These are phyloP conservation scores for Aldrovandia affinis DNA, from an alignment of 2,797 vertebrate species.

Conservation along the genomic window DNA sequence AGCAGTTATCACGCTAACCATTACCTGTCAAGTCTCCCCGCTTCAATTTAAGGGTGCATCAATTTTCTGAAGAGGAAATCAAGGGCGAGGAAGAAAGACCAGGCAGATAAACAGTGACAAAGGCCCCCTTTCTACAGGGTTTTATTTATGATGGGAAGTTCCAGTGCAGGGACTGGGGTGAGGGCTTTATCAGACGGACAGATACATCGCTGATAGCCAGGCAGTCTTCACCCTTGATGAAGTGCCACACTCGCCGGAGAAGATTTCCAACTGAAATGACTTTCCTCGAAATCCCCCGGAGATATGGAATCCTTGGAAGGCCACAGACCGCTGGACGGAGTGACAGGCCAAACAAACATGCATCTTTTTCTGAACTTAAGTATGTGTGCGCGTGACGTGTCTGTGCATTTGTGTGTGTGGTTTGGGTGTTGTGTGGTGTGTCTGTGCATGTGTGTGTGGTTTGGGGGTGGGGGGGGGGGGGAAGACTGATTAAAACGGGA, in stretches of 20 bases:
- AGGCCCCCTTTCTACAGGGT: conserved; percentile 87
- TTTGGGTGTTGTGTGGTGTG: background rate
- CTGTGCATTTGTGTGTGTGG: conserved; percentile 6
- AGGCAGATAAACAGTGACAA: conserved; percentile 99
- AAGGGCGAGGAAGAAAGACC: conserved; percentile 98
- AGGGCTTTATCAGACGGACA: conserved; percentile 95
- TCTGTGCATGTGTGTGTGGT: conserved; percentile 11
- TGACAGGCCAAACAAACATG: conserved; percentile 86
- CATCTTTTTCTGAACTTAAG: conserved; percentile 71
- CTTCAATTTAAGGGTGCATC: conserved; percentile 99
- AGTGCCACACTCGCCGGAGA: conserved; percentile 90
- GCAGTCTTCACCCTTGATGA: conserved; percentile 95
- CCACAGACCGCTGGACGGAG: conserved; percentile 74
- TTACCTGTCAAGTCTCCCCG: conserved; percentile 97
- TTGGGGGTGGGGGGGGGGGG: conserved; percentile 45
- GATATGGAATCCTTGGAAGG: conserved; percentile 84
- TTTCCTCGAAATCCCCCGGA: conserved; percentile 87
- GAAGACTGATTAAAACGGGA: conserved; percentile 78
- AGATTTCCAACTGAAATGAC: conserved; percentile 94
- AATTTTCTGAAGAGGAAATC: conserved; percentile 99
- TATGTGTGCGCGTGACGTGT: background rate
- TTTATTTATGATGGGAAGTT: conserved; percentile 99
- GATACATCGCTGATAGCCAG: conserved; percentile 94
- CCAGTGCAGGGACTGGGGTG: conserved; percentile 86
- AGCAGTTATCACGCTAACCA: conserved; percentile 99